Evolutionary conservation across 2,113 vertebrate species (phyloP).

Genomic region (Sapayoa aenigma): DNA sequence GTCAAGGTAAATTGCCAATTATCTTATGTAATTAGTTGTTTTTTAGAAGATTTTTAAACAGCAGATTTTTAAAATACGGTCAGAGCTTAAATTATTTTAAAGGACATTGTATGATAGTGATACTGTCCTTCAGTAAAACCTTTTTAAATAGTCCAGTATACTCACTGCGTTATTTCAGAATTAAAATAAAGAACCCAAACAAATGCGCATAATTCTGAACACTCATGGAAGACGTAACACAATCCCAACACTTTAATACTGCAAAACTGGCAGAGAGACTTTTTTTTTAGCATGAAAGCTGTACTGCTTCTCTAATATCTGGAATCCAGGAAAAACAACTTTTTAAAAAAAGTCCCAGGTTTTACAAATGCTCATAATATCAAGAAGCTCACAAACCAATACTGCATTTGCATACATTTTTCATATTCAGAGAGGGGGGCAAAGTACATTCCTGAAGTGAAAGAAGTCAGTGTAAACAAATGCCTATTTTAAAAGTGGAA

Average conservation of each 20-base stretch:
- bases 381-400: background rate
- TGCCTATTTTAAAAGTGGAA: accelerated
- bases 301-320: background rate
- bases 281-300: background rate
- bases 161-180: background rate
- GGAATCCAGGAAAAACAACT: background rate
- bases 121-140: background rate
- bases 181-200: accelerated
- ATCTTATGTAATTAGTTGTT: background rate
- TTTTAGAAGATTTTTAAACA: background rate
- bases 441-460: background rate
- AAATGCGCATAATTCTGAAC: accelerated
- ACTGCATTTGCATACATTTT: accelerated
- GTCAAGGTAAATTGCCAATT: background rate
- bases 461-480: background rate
- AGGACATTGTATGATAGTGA: background rate
- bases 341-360: background rate
- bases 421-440: background rate
- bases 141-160: background rate
- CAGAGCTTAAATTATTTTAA: background rate
- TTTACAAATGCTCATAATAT: background rate
- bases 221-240: background rate
- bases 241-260: background rate
- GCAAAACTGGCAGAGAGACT: accelerated
- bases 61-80: background rate